A percentile compares a stretch with the other conserved stretches of the same genome.
Evolutionary conservation across 2,797 vertebrate genomes (phyloP).

Genomic region (Vultur gryphus): DNA sequence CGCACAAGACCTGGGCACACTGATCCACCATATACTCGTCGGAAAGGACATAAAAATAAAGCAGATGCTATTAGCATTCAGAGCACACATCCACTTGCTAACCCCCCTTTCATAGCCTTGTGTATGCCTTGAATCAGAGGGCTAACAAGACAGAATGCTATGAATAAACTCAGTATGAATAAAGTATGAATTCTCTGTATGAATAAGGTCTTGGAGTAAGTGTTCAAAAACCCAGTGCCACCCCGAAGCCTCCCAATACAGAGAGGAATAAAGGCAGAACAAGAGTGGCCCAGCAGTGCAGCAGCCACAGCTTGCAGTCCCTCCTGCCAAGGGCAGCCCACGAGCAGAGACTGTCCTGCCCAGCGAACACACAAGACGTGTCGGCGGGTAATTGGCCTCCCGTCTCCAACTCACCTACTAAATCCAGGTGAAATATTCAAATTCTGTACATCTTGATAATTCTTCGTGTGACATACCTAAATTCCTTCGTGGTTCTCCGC

Average conservation of each 20-base stretch:
- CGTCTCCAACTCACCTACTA: background rate
- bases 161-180: conserved; percentile 61
- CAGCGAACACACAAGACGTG: background rate
- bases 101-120: conserved; percentile 62
- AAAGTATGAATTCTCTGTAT: conserved; percentile 61
- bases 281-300: background rate
- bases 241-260: background rate
- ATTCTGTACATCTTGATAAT: background rate
- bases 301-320: background rate
- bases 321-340: background rate
- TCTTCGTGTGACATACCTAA: background rate
- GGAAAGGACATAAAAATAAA: conserved; percentile 47
- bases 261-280: conserved; percentile 10
- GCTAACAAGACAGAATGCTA: conserved; percentile 53
- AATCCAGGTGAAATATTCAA: background rate
- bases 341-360: background rate
- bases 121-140: conserved; percentile 54
- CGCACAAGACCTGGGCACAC: conserved; percentile 34
- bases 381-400: background rate
- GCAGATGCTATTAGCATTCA: conserved; percentile 61
- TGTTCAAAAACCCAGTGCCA: conserved; percentile 17
- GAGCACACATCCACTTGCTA: conserved; percentile 50
- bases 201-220: conserved; percentile 41
- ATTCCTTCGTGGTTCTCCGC: background rate
- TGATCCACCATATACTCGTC: conserved; percentile 17